phyloP scores from a whole-genome alignment of 2,797 vertebrate species.

The Masticophis lateralis region DNA sequence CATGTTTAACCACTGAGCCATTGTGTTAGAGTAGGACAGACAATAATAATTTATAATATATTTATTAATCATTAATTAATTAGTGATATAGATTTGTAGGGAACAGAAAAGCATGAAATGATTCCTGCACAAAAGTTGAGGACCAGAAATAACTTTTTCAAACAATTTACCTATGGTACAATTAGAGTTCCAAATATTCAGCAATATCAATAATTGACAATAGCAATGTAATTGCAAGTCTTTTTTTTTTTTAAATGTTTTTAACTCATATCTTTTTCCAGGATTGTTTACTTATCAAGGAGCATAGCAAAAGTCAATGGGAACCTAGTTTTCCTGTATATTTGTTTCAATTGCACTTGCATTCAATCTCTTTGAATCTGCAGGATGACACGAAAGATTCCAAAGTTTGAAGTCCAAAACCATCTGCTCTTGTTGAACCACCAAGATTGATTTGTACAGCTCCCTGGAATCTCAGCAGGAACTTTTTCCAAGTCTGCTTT shows the following conservation, averaged over 20 bases:
- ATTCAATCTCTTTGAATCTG: background rate
- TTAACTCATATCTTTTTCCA: constrained; percentile 16
- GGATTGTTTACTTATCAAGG: constrained; percentile 7
- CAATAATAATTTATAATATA: too few relatives aligned
- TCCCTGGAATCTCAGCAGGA: background rate
- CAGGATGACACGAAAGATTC: background rate
- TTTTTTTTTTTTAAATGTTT: background rate
- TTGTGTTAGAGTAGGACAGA: too few relatives aligned
- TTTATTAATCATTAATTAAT: background rate
- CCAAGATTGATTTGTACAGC: background rate
- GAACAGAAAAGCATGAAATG: constrained; percentile 8
- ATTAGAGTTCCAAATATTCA: constrained; percentile 28
- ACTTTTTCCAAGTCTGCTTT: background rate
- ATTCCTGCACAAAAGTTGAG: constrained; percentile 22
- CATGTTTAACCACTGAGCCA: too few relatives aligned
- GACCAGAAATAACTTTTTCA: constrained; percentile 14
- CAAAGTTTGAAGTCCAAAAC: background rate
- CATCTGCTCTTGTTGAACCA: background rate
- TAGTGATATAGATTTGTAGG: background rate
- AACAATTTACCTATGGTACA: constrained; percentile 7
- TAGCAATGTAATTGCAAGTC: background rate
- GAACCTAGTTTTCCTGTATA: constrained; percentile 7
- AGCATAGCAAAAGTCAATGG: constrained; percentile 28
- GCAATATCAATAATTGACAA: background rate
- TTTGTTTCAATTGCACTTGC: background rate